phyloP scores from a whole-genome alignment of 2,113 vertebrate species.

The Carassius auratus region DNA sequence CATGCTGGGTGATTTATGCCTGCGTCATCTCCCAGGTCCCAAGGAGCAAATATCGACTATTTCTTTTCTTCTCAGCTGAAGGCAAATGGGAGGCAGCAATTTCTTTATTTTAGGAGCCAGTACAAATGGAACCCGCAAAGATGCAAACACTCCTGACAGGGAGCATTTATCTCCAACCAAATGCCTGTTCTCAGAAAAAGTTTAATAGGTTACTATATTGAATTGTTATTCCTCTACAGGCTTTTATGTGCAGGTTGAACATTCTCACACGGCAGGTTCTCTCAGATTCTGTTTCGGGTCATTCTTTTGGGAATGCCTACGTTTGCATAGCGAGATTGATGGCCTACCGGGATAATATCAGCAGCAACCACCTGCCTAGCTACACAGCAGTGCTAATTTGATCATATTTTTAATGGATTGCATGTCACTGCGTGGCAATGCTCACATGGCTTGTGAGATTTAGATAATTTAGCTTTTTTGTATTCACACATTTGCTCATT shows the following conservation, averaged over 20 bases:
- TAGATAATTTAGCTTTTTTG: not conserved
- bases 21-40: conserved; percentile 68
- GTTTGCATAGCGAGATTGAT: conserved; percentile 39
- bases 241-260: conserved; percentile 65
- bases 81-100: conserved; percentile 74
- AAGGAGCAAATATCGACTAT: conserved; percentile 79
- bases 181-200: conserved; percentile 44
- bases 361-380: conserved; percentile 19
- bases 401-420: conserved; percentile 37
- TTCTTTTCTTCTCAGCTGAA: conserved; percentile 74
- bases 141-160: conserved; percentile 75
- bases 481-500: conserved; percentile 15
- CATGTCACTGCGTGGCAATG: too few relatives aligned
- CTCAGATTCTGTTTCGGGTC: conserved; percentile 49
- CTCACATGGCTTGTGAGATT: too few relatives aligned
- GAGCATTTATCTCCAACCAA: conserved; percentile 57
- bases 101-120: conserved; percentile 74
- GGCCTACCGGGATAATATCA: conserved; percentile 40
- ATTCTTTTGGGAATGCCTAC: conserved; percentile 25
- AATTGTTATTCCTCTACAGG: conserved; percentile 69
- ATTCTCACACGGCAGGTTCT: conserved; percentile 65
- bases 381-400: conserved; percentile 34
- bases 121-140: conserved; percentile 74
- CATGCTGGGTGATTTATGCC: conserved; percentile 80
- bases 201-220: conserved; percentile 70